Evolutionary conservation across 2,797 vertebrate genomes (phyloP).

Genomic region (Chiloscyllium punctatum): DNA sequence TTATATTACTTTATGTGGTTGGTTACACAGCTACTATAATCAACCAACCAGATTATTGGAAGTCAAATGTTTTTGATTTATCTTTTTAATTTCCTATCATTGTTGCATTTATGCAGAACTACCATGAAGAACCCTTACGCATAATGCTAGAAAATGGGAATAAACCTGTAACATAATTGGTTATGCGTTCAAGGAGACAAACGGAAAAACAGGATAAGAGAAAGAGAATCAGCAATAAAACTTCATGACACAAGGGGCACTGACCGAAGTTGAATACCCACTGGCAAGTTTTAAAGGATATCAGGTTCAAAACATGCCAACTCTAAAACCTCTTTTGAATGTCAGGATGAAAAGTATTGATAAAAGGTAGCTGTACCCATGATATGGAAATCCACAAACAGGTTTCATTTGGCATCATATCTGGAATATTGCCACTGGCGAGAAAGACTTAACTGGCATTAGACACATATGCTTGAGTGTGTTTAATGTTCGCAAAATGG

Average conservation of each 20-base stretch:
- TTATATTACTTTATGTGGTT: neutral
- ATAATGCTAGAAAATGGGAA: neutral
- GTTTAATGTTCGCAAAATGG: neutral
- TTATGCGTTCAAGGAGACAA: neutral
- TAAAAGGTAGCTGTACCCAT: neutral
- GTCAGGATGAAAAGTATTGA: neutral
- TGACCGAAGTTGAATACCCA: neutral
- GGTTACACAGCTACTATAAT: neutral
- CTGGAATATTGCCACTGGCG: neutral
- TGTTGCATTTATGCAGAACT: neutral
- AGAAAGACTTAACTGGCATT: neutral
- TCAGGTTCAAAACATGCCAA: neutral
- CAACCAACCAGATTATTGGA: neutral
- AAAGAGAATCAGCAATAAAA: neutral
- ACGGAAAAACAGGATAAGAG: neutral
- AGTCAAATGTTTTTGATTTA: neutral
- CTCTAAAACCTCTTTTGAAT: neutral
- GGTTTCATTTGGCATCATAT: neutral
- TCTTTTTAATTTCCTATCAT: neutral
- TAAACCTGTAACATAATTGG: neutral
- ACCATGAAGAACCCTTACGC: neutral
- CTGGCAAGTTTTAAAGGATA: neutral
- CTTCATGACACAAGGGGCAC: neutral
- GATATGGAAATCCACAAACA: neutral
- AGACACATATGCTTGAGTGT: neutral